Base-by-base conservation (phyloP, 2,113 vertebrate species). In the Calonectris borealis region DNA sequence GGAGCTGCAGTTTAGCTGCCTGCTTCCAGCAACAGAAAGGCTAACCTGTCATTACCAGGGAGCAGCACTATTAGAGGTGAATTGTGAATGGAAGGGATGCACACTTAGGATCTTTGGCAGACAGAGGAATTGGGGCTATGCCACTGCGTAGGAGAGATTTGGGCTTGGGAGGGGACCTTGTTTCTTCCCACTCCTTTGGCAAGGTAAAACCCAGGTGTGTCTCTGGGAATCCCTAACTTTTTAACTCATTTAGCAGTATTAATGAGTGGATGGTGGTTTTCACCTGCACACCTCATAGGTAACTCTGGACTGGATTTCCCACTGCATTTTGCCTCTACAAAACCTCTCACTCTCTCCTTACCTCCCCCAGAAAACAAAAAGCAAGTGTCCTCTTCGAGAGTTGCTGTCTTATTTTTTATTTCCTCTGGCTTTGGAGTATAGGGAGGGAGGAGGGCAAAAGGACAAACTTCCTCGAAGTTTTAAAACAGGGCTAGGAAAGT, bases 151-250 rank as follows among this genome's bases (percentile, higher is more conserved):
- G 94, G 97, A 96, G 80, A 46, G 85, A 44, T 52, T 44, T 10
- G 58, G 82, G 51, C 83, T 96, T 98, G 96, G 96, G 96, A 97
- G 93, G 96, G 91, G 86, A 95, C 83, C 54, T 94, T 92, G 94
- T 84, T 87, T 92, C 95, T 82, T 96, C 97, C 96, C 89, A 84
- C 97, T 96, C 75, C 61, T 91, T 92, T 91, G 93, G 95, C 94
- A 94, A 94, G 58, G 70, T 55, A 86, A 80, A 95, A 10, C 32
- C 71, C 91, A 96, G 95, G 94, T 97, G 97, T 88, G 93, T 96
- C 93, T 84, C 91, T 96, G 93, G 93, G 96, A 97, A 95, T 93
- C 95, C 96, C 91, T 90, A 21, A 62, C 73, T 27, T 94, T 95
- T 94, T 62, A 91, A 92, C 79, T 89, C 18, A 4, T 73, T 85